phyloP scores from a whole-genome alignment of 2,797 vertebrate species.

The Tamandua tetradactyla region DNA sequence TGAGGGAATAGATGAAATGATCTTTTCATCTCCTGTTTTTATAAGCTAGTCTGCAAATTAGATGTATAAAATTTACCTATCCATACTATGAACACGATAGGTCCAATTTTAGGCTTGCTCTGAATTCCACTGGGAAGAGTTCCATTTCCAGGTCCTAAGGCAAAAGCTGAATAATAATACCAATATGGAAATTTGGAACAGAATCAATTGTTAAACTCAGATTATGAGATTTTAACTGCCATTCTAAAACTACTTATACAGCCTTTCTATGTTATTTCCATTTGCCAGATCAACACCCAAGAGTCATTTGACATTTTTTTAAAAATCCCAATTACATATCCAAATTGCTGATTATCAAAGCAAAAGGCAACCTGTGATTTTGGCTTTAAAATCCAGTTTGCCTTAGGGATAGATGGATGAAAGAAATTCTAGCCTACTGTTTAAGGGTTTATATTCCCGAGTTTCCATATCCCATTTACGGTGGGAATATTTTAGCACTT shows the following conservation, averaged over 20 bases:
- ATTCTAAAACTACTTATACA: constrained; percentile 70
- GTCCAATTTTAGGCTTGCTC: constrained; percentile 52
- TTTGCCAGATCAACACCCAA: constrained; percentile 77
- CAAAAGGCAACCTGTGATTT: constrained; percentile 75
- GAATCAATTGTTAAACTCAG: constrained; percentile 77
- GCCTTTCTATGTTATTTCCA: constrained; percentile 71
- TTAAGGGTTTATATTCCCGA: constrained; percentile 74
- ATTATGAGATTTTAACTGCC: constrained; percentile 79
- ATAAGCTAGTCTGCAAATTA: constrained; percentile 64
- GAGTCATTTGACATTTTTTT: constrained; percentile 72
- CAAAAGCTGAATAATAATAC: constrained; percentile 78
- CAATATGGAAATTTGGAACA: constrained; percentile 76
- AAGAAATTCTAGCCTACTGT: constrained; percentile 78
- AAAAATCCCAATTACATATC: constrained; percentile 70
- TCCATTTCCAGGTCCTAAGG: constrained; percentile 64
- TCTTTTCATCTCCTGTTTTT: constrained; percentile 59
- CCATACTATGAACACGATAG: constrained; percentile 49
- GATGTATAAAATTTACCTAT: constrained; percentile 68
- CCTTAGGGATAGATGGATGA: constrained; percentile 75
- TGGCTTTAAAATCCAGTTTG: constrained; percentile 69
- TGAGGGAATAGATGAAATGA: constrained; percentile 55
- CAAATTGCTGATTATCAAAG: constrained; percentile 76
- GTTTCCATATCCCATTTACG: constrained; percentile 74
- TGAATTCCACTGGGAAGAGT: constrained; percentile 65
- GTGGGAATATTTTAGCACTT: constrained; percentile 58